These are phyloP conservation scores for Drosophila kepulauana DNA, from an alignment of 1,140 invertebrate species.

Conservation along the genomic window DNA sequence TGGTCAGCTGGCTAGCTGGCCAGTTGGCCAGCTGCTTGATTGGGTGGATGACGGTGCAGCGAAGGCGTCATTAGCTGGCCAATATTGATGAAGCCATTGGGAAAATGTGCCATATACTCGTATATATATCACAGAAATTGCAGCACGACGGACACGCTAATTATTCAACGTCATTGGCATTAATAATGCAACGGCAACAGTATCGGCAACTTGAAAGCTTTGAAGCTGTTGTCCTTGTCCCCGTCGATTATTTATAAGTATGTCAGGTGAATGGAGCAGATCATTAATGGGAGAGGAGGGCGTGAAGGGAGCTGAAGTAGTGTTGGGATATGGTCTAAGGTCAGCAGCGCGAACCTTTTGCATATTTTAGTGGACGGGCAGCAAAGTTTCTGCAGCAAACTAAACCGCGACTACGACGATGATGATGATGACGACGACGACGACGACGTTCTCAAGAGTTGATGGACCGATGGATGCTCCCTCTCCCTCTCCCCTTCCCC, in stretches of 20 bases:
- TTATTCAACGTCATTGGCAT: slow-evolving; percentile 82
- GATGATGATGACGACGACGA: not conserved
- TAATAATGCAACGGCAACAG: slow-evolving; percentile 64
- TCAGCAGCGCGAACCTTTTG: slow-evolving; percentile 41
- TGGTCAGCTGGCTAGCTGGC: not conserved
- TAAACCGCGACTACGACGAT: slow-evolving; percentile 12
- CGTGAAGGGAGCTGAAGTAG: slow-evolving; percentile 2
- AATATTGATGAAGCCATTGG: slow-evolving; percentile 74
- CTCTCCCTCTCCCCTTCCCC: too few relatives aligned
- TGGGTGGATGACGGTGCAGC: slow-evolving; percentile 37
- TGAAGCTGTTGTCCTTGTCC: slow-evolving; percentile 25
- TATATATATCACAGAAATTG: slow-evolving; percentile 64
- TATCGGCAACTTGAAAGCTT: slow-evolving; percentile 22
- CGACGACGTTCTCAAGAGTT: slow-evolving; percentile 19
- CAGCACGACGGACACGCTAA: slow-evolving; percentile 56
- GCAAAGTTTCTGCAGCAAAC: slow-evolving; percentile 45
- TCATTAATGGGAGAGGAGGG: slow-evolving; percentile 47
- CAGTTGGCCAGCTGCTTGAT: not conserved
- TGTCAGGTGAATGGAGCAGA: slow-evolving; percentile 39
- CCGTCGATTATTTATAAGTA: slow-evolving; percentile 44
- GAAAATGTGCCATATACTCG: slow-evolving; percentile 36
- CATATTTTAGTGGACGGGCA: slow-evolving; percentile 62
- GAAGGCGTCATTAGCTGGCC: slow-evolving; percentile 61
- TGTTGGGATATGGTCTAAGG: slow-evolving; percentile 27
- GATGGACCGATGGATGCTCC: slow-evolving; percentile 10